Evolutionary conservation across 2,888 invertebrate genomes (phyloP), one percentile per base, ranked within the genome.

Genomic region (Gryllus longicercus): DNA sequence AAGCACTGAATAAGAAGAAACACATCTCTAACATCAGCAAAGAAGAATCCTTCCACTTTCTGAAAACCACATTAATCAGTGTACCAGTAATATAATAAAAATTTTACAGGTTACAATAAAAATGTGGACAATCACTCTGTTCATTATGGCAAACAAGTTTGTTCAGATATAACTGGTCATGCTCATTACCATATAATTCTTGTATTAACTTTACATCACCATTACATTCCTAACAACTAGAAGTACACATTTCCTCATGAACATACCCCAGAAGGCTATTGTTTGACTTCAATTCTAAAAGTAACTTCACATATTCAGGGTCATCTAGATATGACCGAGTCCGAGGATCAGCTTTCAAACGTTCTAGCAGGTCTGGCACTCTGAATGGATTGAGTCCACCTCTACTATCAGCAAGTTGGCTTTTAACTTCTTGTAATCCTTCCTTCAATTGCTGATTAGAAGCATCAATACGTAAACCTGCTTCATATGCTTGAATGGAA

Each of bases 401-500:
- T 12, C 80, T 81, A 80, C 84, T 85, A 51, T 50, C 79, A 76
- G 38, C 14, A 21, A 21, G 85, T 81, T 86, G 87, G 76, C 87
- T 87, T 82, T 85, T 89, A 0, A 92, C 92, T 85, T 94, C 94
- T 2, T 88, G 87, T 78, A 95, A 86, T 1, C 93, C 93, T 38
- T 92, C 90, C 79, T 90, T 90, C 38, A 95, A 87, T 85, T 94
- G 94, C 79, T 89, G 88, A 86, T 95, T 96, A 76, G 87, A 89
- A 0, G 95, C 94, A 83, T 96, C 95, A 2, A 92, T 85, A 84
- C 91, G 87, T 14, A 96, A 87, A 16, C 95, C 94, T 83, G 90
- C 90, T 85, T 93, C 91, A 85, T 95, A 97, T 0, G 94, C 92
- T 77, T 90, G 89, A 77, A 93, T 89, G 0, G 97, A 95, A 82